A percentile compares a stretch with the other conserved stretches of the same genome.
phyloP scores from a whole-genome alignment of 35 echinoderm and acorn worm species.

The Heliocidaris erythrogramma region DNA sequence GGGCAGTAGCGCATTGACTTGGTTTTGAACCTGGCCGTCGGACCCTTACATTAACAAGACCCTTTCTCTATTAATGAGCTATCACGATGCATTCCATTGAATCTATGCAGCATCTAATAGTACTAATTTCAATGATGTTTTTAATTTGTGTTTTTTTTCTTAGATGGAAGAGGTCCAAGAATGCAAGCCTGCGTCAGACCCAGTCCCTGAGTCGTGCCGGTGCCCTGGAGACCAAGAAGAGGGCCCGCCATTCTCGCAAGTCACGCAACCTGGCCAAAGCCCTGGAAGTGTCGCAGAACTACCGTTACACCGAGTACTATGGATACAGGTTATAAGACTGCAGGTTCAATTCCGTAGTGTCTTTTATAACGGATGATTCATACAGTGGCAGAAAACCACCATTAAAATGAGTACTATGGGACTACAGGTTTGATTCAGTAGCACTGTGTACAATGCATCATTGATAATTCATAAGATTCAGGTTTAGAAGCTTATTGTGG shows the following conservation, averaged over 20 bases:
- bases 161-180: conserved; percentile 90
- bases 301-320: conserved; percentile 90
- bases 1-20: too few relatives aligned
- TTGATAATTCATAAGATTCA: too few relatives aligned
- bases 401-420: background rate
- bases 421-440: background rate
- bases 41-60: background rate
- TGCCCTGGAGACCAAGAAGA: conserved; percentile 49
- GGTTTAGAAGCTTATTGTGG: too few relatives aligned
- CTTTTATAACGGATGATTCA: background rate
- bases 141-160: conserved; percentile 49
- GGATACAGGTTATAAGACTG: conserved; percentile 79
- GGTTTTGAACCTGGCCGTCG: background rate
- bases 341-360: background rate
- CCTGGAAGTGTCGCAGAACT: conserved; percentile 73
- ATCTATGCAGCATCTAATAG: background rate
- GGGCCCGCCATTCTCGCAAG: conserved; percentile 75
- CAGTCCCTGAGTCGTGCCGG: conserved; percentile 64
- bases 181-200: conserved; percentile 61
- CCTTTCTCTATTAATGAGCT: background rate
- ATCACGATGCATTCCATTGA: too few relatives aligned
- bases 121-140: background rate
- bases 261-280: conserved; percentile 90
- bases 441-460: too few relatives aligned
- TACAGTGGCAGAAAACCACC: too few relatives aligned